phyloP scores from a whole-genome alignment of 2,888 invertebrate species.

The Drosophila meridionalis region DNA sequence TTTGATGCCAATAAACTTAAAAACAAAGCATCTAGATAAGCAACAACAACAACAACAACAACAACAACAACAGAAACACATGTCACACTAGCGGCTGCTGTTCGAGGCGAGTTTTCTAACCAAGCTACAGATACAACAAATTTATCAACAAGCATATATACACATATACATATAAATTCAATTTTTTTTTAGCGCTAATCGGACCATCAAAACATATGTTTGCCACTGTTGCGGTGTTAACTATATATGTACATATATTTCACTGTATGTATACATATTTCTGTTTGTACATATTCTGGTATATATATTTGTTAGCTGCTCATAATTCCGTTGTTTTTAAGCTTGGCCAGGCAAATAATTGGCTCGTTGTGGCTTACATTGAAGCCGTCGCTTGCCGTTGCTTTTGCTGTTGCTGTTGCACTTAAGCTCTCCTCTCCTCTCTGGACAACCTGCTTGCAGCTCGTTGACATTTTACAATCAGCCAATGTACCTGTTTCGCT shows the following conservation, averaged over 20 bases:
- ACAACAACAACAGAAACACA: slow-evolving; percentile 46
- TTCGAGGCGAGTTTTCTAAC: slow-evolving; percentile 19
- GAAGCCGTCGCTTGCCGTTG: slow-evolving; percentile 23
- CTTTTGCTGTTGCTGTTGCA: slow-evolving; percentile 34
- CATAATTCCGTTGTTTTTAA: slow-evolving; percentile 70
- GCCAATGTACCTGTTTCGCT: slow-evolving; percentile 66
- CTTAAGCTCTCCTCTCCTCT: slow-evolving; percentile 9
- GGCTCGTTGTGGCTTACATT: slow-evolving; percentile 62
- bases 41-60: slow-evolving; percentile 6
- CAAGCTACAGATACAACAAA: slow-evolving; percentile 15
- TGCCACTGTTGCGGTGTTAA: slow-evolving; percentile 47
- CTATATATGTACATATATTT: slow-evolving; percentile 2
- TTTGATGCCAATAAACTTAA: slow-evolving; percentile 46
- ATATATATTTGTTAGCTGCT: slow-evolving; percentile 35
- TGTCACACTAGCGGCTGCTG: slow-evolving; percentile 47
- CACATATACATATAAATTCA: background rate
- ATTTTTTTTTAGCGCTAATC: slow-evolving; percentile 52
- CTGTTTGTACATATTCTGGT: slow-evolving; percentile 9
- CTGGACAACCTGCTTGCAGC: slow-evolving; percentile 1
- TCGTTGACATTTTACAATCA: slow-evolving; percentile 65
- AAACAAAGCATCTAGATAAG: slow-evolving; percentile 56
- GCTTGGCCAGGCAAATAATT: slow-evolving; percentile 64
- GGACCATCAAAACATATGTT: slow-evolving; percentile 70
- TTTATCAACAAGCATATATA: slow-evolving; percentile 8
- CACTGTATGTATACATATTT: slow-evolving; percentile 2